Conservation (phyloP, 2,113 vertebrate species). For the Zosterops lateralis region DNA sequence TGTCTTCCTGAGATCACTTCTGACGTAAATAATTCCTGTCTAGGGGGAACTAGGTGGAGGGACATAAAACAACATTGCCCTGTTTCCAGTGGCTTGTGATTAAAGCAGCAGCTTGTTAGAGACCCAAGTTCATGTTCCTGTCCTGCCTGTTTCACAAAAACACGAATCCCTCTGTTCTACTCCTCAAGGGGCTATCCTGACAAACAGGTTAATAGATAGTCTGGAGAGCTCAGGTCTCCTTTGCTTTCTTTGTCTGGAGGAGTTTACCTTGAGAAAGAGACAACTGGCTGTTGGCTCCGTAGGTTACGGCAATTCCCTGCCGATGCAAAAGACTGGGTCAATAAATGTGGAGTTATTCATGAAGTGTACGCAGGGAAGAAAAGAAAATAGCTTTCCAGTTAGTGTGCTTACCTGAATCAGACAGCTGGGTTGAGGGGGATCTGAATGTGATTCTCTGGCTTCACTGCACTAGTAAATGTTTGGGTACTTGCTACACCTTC, state of each 20-base stretch:
- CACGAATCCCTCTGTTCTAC: not conserved
- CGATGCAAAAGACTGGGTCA: not conserved
- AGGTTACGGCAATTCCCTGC: not conserved
- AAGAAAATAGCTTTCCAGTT: not conserved
- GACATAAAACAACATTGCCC: no score
- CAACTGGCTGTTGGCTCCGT: not conserved
- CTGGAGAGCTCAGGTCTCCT: not conserved
- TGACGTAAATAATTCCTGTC: not conserved
- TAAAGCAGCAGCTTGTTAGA: not conserved
- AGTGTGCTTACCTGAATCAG: not conserved
- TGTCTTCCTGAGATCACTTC: not conserved
- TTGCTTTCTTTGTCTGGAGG: not conserved
- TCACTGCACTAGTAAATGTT: not conserved
- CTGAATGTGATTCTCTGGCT: not conserved
- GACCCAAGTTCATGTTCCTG: not conserved
- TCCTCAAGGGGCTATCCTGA: not conserved
- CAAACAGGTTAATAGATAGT: not conserved
- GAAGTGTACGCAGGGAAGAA: not conserved
- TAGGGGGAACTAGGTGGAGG: not conserved
- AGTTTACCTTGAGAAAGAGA: not conserved
- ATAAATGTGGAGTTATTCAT: not conserved
- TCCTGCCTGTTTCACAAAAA: not conserved
- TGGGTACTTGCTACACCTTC: not conserved
- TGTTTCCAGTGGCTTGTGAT: not conserved
- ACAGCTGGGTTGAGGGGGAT: accelerated